A percentile compares a stretch with the other conserved stretches of the same genome.
Evolutionary conservation across 2,797 vertebrate species (phyloP).

Genomic region (Chaenodraco wilsoni): DNA sequence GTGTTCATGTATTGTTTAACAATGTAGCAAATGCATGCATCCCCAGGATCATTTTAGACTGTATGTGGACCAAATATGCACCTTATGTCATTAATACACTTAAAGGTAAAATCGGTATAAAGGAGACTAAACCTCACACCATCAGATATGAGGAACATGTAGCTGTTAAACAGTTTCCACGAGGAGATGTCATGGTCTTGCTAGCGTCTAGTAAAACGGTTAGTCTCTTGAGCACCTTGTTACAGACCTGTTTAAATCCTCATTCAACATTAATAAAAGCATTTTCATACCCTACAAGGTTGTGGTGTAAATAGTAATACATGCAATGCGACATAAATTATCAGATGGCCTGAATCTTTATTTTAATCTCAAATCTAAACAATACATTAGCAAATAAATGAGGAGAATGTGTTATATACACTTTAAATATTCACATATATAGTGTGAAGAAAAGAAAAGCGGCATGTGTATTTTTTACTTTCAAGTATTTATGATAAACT

Average conservation of each 20-base stretch:
- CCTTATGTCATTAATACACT: neutral
- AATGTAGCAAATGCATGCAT: slow-evolving; percentile 48
- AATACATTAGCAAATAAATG: slow-evolving; percentile 44
- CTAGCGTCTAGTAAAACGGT: slow-evolving; percentile 29
- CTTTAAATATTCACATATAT: slow-evolving; percentile 60
- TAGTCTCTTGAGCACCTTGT: slow-evolving; percentile 4
- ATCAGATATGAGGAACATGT: slow-evolving; percentile 25
- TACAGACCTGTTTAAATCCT: slow-evolving; percentile 12
- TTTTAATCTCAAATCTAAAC: slow-evolving; percentile 72
- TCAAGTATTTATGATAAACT: slow-evolving; percentile 49
- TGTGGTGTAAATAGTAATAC: neutral
- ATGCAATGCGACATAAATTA: neutral
- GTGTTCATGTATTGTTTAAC: slow-evolving; percentile 29
- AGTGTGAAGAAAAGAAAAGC: slow-evolving; percentile 46
- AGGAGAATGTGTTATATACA: slow-evolving; percentile 48
- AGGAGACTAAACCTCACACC: slow-evolving; percentile 22
- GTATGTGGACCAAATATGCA: slow-evolving; percentile 34
- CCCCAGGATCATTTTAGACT: slow-evolving; percentile 36
- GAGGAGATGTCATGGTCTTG: slow-evolving; percentile 11
- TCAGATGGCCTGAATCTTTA: slow-evolving; percentile 41
- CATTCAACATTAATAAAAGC: neutral
- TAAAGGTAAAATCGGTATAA: slow-evolving; percentile 14
- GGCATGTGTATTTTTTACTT: slow-evolving; percentile 37
- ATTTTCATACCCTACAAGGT: neutral
- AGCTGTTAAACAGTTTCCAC: slow-evolving; percentile 33